These are phyloP conservation scores for Sapajus apella DNA, from an alignment of 2,113 vertebrate species.

Conservation along the genomic window DNA sequence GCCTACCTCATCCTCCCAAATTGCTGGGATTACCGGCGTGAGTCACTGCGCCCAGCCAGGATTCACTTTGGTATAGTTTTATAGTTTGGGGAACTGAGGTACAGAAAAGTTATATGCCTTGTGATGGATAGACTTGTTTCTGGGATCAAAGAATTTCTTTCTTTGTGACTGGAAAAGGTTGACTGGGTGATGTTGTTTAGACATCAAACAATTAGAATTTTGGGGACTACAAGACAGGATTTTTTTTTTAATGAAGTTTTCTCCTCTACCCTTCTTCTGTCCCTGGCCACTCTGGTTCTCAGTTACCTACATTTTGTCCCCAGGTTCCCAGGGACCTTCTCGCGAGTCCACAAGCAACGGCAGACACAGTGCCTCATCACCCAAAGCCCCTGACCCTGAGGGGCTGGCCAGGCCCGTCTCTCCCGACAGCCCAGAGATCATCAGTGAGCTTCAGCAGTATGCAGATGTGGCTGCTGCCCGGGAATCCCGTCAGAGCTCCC, in stretches of 20 bases:
- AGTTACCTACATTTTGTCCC: conserved; percentile 41
- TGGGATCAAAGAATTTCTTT: background rate
- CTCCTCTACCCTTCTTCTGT: background rate
- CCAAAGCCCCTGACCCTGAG: conserved; percentile 87
- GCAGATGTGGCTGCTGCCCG: conserved; percentile 86
- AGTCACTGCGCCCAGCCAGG: background rate
- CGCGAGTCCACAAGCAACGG: conserved; percentile 88
- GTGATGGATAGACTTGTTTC: background rate
- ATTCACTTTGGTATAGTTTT: background rate
- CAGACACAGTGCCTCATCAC: conserved; percentile 94
- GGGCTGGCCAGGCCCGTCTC: conserved; percentile 88
- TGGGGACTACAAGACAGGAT: background rate
- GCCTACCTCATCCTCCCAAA: too few relatives aligned
- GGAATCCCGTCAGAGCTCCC: conserved; percentile 81
- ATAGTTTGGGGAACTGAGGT: background rate
- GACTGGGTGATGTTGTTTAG: background rate
- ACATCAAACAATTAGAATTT: background rate
- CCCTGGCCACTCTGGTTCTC: conserved; percentile 30
- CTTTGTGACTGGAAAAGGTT: background rate
- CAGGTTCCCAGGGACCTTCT: conserved; percentile 89
- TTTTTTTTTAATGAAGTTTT: background rate
- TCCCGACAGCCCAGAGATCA: conserved; percentile 93
- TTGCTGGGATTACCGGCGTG: too few relatives aligned
- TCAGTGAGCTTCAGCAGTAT: conserved; percentile 94
- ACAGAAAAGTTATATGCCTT: background rate